Evolutionary conservation across 2,113 vertebrate species (phyloP).

Genomic region (Phrynosoma blainvillii): DNA sequence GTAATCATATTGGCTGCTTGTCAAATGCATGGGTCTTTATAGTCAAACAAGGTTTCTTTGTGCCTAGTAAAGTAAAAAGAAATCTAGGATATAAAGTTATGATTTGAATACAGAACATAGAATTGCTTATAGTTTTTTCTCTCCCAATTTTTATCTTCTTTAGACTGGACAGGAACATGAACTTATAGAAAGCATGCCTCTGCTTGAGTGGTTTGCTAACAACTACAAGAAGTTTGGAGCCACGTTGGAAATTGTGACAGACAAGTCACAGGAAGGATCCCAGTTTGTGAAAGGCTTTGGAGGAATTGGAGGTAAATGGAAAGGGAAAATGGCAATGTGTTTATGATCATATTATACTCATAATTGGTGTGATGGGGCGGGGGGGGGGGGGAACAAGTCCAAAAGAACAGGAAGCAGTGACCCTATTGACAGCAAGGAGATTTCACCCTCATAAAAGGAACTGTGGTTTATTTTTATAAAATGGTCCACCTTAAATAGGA

Average conservation of each 20-base stretch:
- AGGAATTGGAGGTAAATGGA: constrained; percentile 93
- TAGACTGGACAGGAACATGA: constrained; percentile 98
- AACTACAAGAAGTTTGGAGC: constrained; percentile 99
- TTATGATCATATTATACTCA: not conserved
- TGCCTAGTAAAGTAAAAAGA: not conserved
- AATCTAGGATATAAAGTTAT: not conserved
- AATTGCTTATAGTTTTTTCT: not conserved
- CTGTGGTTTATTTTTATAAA: not conserved
- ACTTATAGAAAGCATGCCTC: constrained; percentile 98
- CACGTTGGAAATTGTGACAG: constrained; percentile 98
- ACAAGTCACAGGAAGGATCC: constrained; percentile 99
- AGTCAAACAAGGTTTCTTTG: not conserved
- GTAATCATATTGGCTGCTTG: not conserved
- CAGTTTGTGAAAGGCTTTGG: constrained; percentile 99
- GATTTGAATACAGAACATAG: not conserved
- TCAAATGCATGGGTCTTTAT: not conserved
- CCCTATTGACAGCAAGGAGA: not conserved
- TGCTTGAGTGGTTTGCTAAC: constrained; percentile 99
- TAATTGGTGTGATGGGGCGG: not conserved
- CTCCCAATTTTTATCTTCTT: not conserved
- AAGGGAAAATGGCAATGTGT: not conserved
- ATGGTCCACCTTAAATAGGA: not conserved
- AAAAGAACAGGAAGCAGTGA: not conserved
- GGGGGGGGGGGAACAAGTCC: fast-evolving
- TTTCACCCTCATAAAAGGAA: not conserved